phyloP scores from a whole-genome alignment of 2,797 vertebrate species.

The Alauda arvensis region DNA sequence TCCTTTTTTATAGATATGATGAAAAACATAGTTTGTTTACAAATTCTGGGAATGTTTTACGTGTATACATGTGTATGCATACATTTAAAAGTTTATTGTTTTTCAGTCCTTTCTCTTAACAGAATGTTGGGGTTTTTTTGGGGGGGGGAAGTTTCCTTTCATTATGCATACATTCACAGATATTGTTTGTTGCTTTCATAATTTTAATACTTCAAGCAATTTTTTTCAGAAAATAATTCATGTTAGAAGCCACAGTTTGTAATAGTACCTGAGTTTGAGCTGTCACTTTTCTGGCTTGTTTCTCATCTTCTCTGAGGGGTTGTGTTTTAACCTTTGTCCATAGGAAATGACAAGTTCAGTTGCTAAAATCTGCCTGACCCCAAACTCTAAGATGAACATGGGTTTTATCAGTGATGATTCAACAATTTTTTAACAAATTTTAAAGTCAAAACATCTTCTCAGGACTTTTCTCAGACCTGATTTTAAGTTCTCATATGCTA shows the following conservation, averaged over 20 bases:
- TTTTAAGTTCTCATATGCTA: background rate
- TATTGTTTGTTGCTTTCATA: background rate
- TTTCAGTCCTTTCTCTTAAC: background rate
- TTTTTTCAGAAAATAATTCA: background rate
- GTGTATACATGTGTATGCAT: background rate
- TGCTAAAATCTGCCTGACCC: background rate
- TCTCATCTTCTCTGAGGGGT: background rate
- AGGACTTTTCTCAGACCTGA: background rate
- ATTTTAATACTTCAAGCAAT: background rate
- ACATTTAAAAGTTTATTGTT: background rate
- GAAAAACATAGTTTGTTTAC: background rate
- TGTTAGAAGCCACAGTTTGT: background rate
- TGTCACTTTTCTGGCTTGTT: background rate
- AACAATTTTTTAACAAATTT: background rate
- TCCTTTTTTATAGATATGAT: background rate
- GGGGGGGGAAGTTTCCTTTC: accelerated
- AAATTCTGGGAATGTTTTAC: background rate
- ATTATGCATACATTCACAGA: background rate
- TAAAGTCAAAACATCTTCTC: background rate
- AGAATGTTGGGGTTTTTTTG: background rate
- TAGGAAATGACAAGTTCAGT: background rate
- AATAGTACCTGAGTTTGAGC: background rate
- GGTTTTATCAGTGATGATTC: background rate
- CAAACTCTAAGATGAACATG: background rate
- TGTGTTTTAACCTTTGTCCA: background rate